Percentiles rank a stretch among this genome's conserved stretches.
phyloP scores from a whole-genome alignment of 2,888 invertebrate species.

The Luffia ferchaultella region DNA sequence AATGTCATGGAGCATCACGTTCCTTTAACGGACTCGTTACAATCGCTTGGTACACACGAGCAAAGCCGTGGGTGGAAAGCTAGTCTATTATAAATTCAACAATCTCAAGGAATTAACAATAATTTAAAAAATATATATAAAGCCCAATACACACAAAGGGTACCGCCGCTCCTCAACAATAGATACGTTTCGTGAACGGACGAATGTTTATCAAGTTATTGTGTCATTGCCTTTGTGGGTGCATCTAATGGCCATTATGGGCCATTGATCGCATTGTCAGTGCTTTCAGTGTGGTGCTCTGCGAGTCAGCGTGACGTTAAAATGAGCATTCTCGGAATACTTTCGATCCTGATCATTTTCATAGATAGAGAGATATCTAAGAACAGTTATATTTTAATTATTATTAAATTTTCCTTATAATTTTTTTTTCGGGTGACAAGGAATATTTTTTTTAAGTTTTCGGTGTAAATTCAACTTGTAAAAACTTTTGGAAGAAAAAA shows the following conservation, averaged over 20 bases:
- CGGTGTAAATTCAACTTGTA: too few species aligned
- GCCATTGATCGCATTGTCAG: constrained; percentile 34
- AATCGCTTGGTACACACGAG: too few species aligned
- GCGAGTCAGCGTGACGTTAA: not conserved
- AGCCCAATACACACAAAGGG: constrained; percentile 16
- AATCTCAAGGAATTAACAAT: not conserved
- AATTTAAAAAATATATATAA: not conserved
- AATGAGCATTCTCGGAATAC: not conserved
- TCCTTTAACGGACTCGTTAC: too few species aligned
- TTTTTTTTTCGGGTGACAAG: too few species aligned
- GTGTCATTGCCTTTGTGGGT: constrained; percentile 35
- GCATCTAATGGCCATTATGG: constrained; percentile 42
- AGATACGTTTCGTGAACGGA: constrained; percentile 9
- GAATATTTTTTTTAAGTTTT: too few species aligned
- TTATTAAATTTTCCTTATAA: too few species aligned
- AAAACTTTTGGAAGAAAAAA: too few species aligned
- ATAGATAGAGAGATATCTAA: too few species aligned
- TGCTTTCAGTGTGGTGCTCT: constrained; percentile 26
- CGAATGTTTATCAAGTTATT: constrained; percentile 48
- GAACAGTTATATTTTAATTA: too few species aligned
- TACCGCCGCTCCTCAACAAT: constrained; percentile 14
- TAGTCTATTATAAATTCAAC: not conserved
- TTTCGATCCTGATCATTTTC: not conserved
- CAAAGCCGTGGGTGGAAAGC: too few species aligned
- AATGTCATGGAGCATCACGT: too few species aligned